A percentile compares a stretch with the other conserved stretches of the same genome.
Conservation (phyloP, 2,797 vertebrate genomes). For the Florisuga fusca region DNA sequence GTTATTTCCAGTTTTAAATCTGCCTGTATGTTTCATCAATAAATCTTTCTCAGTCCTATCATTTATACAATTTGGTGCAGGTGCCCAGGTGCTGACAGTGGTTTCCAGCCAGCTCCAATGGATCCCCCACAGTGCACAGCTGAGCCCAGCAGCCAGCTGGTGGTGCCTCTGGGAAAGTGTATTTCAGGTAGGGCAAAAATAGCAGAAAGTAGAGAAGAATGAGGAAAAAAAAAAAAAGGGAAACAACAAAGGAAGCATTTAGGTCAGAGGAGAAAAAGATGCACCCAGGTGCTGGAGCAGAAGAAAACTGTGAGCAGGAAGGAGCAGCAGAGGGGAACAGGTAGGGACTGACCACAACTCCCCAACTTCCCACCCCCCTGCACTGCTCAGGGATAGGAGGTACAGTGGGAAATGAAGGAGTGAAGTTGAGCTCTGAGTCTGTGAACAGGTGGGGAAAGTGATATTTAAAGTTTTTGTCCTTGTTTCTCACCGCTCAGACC, state of each 20-base stretch:
- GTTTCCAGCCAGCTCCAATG: accelerated
- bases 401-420: not conserved
- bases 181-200: not conserved
- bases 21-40: not conserved
- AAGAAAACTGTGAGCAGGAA: not conserved
- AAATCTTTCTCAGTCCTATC: accelerated
- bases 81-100: accelerated
- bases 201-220: not conserved
- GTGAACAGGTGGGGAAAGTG: not conserved
- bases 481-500: not conserved
- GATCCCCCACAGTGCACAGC: accelerated
- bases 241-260: not conserved
- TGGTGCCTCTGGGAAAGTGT: accelerated
- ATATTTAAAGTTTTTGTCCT: not conserved
- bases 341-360: not conserved
- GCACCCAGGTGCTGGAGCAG: not conserved
- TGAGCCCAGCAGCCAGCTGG: not conserved
- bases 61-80: not conserved
- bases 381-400: accelerated
- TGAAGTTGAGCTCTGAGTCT: not conserved
- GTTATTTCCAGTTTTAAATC: not conserved
- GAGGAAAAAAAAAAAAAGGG: too few species aligned
- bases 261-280: not conserved
- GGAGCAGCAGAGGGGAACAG: not conserved
- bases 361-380: not conserved